Percentiles rank a stretch among this genome's conserved stretches.
These are phyloP conservation scores for Hybognathus amarus DNA, from an alignment of 2,797 vertebrate species.

Conservation along the genomic window DNA sequence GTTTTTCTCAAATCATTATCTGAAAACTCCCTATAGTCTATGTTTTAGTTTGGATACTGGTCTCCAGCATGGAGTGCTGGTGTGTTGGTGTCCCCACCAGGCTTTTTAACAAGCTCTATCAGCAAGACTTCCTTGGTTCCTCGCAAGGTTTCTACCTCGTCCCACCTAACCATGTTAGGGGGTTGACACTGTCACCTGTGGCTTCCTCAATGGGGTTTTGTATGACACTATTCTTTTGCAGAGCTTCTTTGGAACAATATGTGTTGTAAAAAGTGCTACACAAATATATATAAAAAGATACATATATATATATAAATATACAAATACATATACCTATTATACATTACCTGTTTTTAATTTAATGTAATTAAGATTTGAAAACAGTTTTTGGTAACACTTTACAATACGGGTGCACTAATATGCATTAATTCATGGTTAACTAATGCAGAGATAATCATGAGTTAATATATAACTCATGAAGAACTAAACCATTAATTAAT, in stretches of 20 bases:
- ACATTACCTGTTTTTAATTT: not conserved
- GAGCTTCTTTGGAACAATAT: slow-evolving; percentile 6
- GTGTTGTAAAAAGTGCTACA: not conserved
- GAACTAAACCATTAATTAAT: no score
- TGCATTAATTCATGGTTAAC: no score
- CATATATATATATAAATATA: no score
- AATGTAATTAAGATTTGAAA: not conserved
- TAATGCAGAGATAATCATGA: no score
- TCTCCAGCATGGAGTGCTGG: slow-evolving; percentile 13
- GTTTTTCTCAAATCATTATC: not conserved
- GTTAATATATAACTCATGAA: no score
- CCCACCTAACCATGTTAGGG: slow-evolving; percentile 11
- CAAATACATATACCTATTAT: not conserved
- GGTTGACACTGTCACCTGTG: slow-evolving; percentile 16
- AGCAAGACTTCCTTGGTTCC: slow-evolving; percentile 29
- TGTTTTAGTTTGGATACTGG: slow-evolving; percentile 10
- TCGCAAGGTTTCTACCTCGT: slow-evolving; percentile 15
- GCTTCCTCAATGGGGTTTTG: not conserved
- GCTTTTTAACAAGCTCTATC: slow-evolving; percentile 40
- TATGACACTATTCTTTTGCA: not conserved
- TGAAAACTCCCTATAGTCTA: slow-evolving; percentile 11
- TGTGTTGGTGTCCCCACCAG: slow-evolving; percentile 29
- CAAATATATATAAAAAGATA: not conserved
- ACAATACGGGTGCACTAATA: no score
- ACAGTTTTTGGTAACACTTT: no score